Evolutionary conservation across 2,113 vertebrate genomes (phyloP), one percentile per base, ranked within the genome.

Genomic region (Tychaedon coryphoeus): DNA sequence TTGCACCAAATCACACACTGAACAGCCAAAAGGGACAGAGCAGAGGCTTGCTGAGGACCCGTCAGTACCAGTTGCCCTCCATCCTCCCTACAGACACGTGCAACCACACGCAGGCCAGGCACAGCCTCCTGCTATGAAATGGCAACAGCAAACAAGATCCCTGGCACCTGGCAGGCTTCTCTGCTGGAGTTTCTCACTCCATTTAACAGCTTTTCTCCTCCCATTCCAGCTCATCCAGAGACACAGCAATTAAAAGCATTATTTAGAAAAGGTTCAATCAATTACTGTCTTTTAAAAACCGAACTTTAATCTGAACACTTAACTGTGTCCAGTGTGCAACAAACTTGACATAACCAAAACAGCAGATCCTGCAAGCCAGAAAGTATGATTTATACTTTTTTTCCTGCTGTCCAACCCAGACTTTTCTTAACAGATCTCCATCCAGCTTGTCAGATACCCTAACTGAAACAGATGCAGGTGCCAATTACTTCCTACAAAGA

Each of bases 1-100:
- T 42, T 40, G 48, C 28, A 66, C 10, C 53, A 45, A 34, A 42
- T 26, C 14, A 15, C 3, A 34, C 8, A n/a, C 2, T 25, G 26
- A 81, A 25, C 2, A 42, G 33, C 26, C 38, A 16, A 20, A 80
- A 56, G 15, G 29, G 71, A 25, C 4, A 0, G 13, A 56, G 42
- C 18, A 42, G 58, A 70, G 33, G 20, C 23, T 25, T 23, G 19
- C 50, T 74, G 60, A 56, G 60, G 28, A 48, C 7, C 12, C 4
- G 0, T 3, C n/a, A 56, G 6, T 1, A 16, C 22, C 31, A 51
- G 20, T 29, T 70, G 65, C 36, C n/a, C 61, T 60, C 82, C 86
- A 36, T n/a, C 12, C 71, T 79, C 33, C 25, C 50, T 58, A 0
- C 38, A 16, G 0, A 54, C 19, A 26, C 3, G 5, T 0, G 4